A percentile compares a stretch with the other conserved stretches of the same genome.
phyloP scores from a whole-genome alignment of 2,113 vertebrate genomes.

The Bos indicus region DNA sequence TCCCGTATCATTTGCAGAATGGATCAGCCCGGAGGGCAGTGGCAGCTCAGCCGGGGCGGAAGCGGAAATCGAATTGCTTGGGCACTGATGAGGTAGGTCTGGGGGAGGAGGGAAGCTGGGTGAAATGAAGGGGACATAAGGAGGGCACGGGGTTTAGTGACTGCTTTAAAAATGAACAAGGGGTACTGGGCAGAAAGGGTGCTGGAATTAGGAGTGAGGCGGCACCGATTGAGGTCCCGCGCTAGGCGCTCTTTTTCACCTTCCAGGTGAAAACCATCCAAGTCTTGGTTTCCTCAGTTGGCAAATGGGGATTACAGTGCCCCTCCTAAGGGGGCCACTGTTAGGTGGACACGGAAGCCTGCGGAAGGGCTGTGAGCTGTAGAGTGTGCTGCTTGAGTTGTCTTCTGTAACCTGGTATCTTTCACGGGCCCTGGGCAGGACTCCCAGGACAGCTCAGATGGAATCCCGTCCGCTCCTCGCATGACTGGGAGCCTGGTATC shows the following conservation, averaged over 20 bases:
- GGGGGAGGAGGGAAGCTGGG: not conserved
- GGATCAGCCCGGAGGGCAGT: constrained; percentile 86
- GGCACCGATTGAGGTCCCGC: not conserved
- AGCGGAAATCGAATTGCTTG: constrained; percentile 90
- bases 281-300: not conserved
- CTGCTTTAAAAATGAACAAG: not conserved
- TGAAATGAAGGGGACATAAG: not conserved
- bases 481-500: constrained; percentile 96
- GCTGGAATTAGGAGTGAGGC: not conserved
- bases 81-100: constrained; percentile 88
- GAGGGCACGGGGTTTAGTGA: not conserved
- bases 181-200: not conserved
- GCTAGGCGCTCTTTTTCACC: not conserved
- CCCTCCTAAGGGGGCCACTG: not conserved
- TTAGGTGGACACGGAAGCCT: not conserved
- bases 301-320: not conserved
- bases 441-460: constrained; percentile 95
- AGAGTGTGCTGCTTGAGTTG: not conserved
- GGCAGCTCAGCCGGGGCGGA: constrained; percentile 87
- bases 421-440: constrained; percentile 79
- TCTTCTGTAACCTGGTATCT: not conserved
- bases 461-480: constrained; percentile 90
- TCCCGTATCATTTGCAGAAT: constrained; percentile 78
- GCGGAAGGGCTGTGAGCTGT: not conserved
- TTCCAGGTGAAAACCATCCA: not conserved